Conservation (phyloP, 2,113 vertebrate genomes). For the Chlorodrepanis virens region DNA sequence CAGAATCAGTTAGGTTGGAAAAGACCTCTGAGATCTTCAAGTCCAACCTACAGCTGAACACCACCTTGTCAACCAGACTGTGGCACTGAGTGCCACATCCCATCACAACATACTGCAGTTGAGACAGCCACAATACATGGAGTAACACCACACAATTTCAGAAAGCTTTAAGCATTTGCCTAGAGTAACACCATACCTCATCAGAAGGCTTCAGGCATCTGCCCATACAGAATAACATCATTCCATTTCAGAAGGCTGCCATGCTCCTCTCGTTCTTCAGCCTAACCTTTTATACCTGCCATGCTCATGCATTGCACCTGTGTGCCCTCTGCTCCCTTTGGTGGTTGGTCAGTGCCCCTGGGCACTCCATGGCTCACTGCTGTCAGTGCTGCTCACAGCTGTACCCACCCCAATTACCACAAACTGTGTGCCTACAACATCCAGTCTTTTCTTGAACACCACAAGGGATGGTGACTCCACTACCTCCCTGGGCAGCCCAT, state of each 20-base stretch:
- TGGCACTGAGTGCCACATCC: background rate
- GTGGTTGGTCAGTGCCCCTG: background rate
- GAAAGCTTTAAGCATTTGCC: background rate
- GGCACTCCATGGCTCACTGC: background rate
- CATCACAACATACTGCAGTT: background rate
- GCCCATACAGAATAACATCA: background rate
- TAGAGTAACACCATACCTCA: background rate
- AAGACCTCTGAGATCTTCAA: background rate
- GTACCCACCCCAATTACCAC: background rate
- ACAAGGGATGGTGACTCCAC: background rate
- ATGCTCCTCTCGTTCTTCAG: background rate
- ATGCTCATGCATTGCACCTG: background rate
- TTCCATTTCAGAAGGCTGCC: background rate
- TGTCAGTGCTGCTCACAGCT: background rate
- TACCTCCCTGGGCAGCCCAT: background rate
- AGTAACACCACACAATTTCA: background rate
- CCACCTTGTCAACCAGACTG: background rate
- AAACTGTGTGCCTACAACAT: background rate
- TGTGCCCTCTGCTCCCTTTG: background rate
- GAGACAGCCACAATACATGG: background rate
- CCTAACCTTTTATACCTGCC: background rate
- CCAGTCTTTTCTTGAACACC: background rate
- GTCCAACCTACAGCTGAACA: background rate
- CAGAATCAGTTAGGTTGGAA: background rate
- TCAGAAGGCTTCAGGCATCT: background rate